Conservation (phyloP, 2,888 invertebrate genomes). For the Formica aserva region DNA sequence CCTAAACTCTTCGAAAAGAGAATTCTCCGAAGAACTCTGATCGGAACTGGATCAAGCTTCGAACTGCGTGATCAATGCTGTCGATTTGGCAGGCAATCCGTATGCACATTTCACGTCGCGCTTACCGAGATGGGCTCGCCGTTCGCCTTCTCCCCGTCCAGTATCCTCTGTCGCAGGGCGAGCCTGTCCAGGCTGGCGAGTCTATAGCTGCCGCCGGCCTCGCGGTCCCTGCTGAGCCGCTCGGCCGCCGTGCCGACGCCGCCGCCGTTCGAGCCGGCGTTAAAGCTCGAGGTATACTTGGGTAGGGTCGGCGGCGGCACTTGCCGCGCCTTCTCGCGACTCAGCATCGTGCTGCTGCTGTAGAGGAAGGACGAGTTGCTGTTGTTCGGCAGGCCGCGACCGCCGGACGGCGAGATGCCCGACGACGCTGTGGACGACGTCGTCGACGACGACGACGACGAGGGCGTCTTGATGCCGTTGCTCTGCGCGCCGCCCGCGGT, state of each 20-base stretch:
- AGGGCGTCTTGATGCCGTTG: conserved; percentile 81
- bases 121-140: conserved; percentile 83
- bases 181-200: conserved; percentile 94
- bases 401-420: conserved; percentile 56
- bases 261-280: conserved; percentile 89
- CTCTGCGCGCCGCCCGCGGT: conserved; percentile 75
- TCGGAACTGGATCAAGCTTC: no score
- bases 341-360: conserved; percentile 81
- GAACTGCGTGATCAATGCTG: no score
- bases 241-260: conserved; percentile 88
- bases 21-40: no score
- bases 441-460: conserved; percentile 66
- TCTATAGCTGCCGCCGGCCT: conserved; percentile 92
- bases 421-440: conserved; percentile 51
- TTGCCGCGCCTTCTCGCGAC: conserved; percentile 86
- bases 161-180: conserved; percentile 93
- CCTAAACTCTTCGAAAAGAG: no score
- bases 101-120: not conserved
- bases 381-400: conserved; percentile 76
- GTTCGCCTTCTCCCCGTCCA: conserved; percentile 90
- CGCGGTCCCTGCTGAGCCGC: conserved; percentile 89
- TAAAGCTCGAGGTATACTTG: conserved; percentile 92
- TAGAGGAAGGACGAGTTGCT: conserved; percentile 82
- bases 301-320: conserved; percentile 93
- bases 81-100: not conserved